Evolutionary conservation across 2,113 vertebrate species (phyloP), one percentile per base, ranked within the genome.

Genomic region (Helogale parvula): DNA sequence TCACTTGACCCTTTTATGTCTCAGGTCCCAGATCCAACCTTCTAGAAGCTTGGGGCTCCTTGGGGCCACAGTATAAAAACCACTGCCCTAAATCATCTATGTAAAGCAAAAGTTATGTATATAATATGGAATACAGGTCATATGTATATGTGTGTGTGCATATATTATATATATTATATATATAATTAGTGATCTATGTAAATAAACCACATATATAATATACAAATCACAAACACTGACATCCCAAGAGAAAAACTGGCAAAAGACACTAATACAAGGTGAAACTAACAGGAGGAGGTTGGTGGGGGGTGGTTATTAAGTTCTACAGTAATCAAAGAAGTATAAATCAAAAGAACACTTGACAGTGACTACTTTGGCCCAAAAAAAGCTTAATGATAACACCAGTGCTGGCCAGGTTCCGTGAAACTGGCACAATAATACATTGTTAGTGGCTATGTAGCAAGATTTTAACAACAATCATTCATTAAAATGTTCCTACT

Each of bases 401-500:
- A 90, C 23, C 57, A 83, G 10, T 29, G 21, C 72, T 54, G 71
- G 45, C 79, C 41, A 88, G 93, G 19, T 65, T 92, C 54, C 0
- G 0, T 66, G 50, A 95, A 84, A n/a, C 33, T 6, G 1, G 71
- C 12, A 95, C 68, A 96, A 80, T 60, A 41, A 69, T 17, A 76
- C 33, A 83, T 16, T 87, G 54, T 57, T 63, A 3, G 27, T 60
- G 25, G 45, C 84, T 88, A 3, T 15, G 5, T 9, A 66, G 12
- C 92, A 96, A 92, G 8, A 11, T 7, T 84, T 97, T 85, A 90
- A 94, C 97, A 97, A 72, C 5, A 82, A 69, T 69, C 89, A 93
- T 96, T 96, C 66, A 72, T 66, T 79, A 95, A 92, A 88, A 69
- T 74, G 5, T 52, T 92, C 77, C 66, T 35, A 74, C 31, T 94